Evolutionary conservation across 2,113 vertebrate species (phyloP), one percentile per base, ranked within the genome.

Genomic region (Megaceryle torquata): DNA sequence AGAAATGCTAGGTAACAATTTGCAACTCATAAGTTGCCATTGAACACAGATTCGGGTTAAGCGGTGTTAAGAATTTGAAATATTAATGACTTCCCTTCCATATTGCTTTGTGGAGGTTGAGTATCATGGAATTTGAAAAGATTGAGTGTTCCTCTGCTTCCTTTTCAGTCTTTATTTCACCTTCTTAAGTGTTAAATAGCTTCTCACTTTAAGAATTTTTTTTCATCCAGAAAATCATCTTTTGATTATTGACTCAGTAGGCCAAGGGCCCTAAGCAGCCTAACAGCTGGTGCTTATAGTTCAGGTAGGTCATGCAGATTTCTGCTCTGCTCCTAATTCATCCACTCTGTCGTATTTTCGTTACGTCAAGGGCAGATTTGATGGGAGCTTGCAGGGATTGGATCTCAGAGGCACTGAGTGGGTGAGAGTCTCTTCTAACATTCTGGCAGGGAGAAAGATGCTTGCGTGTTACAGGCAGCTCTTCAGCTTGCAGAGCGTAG

Each of bases 1-100:
- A 77, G 67, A 95, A 84, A 79, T 86, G 41, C 94, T 81, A 93
- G 93, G 94, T 97, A 96, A 94, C 91, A 93, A 65, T 95, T 88
- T 70, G 72, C 88, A 86, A n/a, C 80, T 78, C 71, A 1, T 83
- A 95, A 89, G 95, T 95, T 46, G 61, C 64, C 15, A 1, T 21
- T 78, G 74, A 96, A 74, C 63, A 68, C 71, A 60, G 80, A 68
- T 91, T 89, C 89, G 79, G 89, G 79, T 95, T 92, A 92, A 93
- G 95, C 91, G 78, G 31, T 80, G 86, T 91, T 87, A 95, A 81
- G 71, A 70, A 84, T 95, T 75, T 84, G 86, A 95, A 93, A 91
- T 88, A 92, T 90, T 93, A 86, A 95, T 60, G 43, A 82, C 51
- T 70, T 89, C 85, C 46, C 61, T n/a, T 43, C 28, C 54, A 37